phyloP scores from a whole-genome alignment of 2,888 invertebrate genomes.

The Hirtodrosophila duncani region DNA sequence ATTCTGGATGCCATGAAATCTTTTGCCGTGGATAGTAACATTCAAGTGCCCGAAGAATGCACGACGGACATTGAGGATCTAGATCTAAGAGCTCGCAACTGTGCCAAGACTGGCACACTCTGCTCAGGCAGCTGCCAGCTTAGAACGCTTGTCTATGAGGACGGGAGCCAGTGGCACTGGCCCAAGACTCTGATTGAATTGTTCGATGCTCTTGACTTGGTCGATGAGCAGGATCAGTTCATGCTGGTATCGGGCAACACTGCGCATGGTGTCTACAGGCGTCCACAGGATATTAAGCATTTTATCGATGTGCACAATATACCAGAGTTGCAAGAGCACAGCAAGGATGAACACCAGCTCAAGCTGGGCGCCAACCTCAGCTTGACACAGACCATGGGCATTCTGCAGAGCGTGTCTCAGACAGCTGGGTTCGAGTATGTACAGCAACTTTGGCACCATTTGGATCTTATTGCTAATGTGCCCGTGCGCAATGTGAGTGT shows the following conservation, averaged over 20 bases:
- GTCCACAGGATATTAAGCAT: constrained; percentile 73
- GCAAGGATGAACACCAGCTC: constrained; percentile 59
- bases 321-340: constrained; percentile 80
- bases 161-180: constrained; percentile 73
- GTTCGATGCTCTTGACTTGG: constrained; percentile 73
- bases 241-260: constrained; percentile 88
- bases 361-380: constrained; percentile 78
- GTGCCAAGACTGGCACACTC: constrained; percentile 74
- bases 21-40: constrained; percentile 82
- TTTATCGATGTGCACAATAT: constrained; percentile 84
- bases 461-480: constrained; percentile 83
- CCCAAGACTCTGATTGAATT: constrained; percentile 55
- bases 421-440: constrained; percentile 80
- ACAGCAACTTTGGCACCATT: constrained; percentile 78
- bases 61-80: constrained; percentile 78
- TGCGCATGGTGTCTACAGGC: constrained; percentile 82
- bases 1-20: constrained; percentile 89
- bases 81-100: constrained; percentile 71
- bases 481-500: constrained; percentile 83
- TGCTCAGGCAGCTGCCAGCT: constrained; percentile 74
- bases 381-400: constrained; percentile 79
- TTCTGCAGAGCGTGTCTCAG: constrained; percentile 72
- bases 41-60: constrained; percentile 77
- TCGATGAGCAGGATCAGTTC: constrained; percentile 78
- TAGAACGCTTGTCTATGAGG: constrained; percentile 29